Conservation (phyloP, 2,113 vertebrate species). For the Python bivittatus region DNA sequence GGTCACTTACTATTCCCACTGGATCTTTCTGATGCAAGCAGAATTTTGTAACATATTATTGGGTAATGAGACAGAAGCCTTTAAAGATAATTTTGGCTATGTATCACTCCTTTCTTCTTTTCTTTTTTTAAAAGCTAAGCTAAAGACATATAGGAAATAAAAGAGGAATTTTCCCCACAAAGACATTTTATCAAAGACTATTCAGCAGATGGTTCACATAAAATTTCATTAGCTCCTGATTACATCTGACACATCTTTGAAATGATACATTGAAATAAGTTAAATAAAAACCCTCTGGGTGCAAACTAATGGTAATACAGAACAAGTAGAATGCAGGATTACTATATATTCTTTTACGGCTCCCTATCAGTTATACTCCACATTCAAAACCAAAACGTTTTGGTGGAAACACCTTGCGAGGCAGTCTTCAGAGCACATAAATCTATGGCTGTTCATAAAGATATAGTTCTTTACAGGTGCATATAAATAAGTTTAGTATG, state of each 20-base stretch:
- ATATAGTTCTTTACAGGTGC: not conserved
- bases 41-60: not conserved
- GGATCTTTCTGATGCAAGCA: not conserved
- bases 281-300: slow-evolving; percentile 9
- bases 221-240: slow-evolving; percentile 20
- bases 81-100: slow-evolving; percentile 5
- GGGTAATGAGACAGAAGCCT: not conserved
- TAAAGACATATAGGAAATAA: not conserved
- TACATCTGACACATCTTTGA: slow-evolving; percentile 1
- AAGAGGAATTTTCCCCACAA: not conserved
- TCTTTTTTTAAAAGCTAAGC: not conserved
- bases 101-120: not conserved
- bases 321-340: not conserved
- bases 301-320: not conserved
- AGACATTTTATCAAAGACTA: slow-evolving; percentile 16
- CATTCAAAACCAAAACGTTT: not conserved
- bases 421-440: not conserved
- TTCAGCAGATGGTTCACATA: not conserved
- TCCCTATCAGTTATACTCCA: not conserved
- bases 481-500: not conserved
- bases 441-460: not conserved
- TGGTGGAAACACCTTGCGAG: not conserved
- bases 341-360: not conserved
- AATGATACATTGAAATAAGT: not conserved
- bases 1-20: not conserved